Percentiles rank a stretch among this genome's conserved stretches.
These are phyloP conservation scores for Aphaenogaster floridana DNA, from an alignment of 1,140 invertebrate species.

Conservation along the genomic window DNA sequence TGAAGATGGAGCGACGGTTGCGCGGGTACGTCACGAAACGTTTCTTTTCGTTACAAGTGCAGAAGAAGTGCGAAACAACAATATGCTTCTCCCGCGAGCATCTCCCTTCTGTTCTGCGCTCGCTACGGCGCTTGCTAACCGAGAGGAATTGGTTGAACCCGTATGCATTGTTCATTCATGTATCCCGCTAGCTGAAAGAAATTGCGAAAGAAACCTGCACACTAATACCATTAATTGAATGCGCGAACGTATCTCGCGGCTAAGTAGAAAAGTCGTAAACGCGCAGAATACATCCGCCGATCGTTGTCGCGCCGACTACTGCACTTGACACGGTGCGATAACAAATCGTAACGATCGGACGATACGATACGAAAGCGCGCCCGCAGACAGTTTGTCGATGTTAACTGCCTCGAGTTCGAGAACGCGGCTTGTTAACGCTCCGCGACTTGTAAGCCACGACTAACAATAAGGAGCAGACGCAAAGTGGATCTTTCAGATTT, in stretches of 20 bases:
- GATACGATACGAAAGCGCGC: slow-evolving; percentile 48
- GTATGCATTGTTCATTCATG: background rate
- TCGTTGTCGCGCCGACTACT: background rate
- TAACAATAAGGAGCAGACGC: slow-evolving; percentile 34
- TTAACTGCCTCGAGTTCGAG: slow-evolving; percentile 49
- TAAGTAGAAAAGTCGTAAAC: background rate
- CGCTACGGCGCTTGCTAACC: background rate
- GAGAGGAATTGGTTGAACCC: background rate
- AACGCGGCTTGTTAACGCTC: slow-evolving; percentile 64
- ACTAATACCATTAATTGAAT: background rate
- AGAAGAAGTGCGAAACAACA: slow-evolving; percentile 18
- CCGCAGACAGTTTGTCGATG: slow-evolving; percentile 22
- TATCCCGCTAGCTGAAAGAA: background rate
- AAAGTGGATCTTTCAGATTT: slow-evolving; percentile 69
- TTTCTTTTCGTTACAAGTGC: slow-evolving; percentile 47
- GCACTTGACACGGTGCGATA: slow-evolving; percentile 14
- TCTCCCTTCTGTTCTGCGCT: background rate
- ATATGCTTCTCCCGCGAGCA: background rate
- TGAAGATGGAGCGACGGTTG: slow-evolving; percentile 49
- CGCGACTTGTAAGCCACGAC: slow-evolving; percentile 51
- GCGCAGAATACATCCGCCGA: background rate
- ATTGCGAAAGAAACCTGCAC: background rate
- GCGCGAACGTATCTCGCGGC: background rate
- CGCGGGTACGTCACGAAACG: background rate
- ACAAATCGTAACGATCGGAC: slow-evolving; percentile 49